phyloP scores from a whole-genome alignment of 2,888 invertebrate genomes.

The Nematopogon swammerdamellus region DNA sequence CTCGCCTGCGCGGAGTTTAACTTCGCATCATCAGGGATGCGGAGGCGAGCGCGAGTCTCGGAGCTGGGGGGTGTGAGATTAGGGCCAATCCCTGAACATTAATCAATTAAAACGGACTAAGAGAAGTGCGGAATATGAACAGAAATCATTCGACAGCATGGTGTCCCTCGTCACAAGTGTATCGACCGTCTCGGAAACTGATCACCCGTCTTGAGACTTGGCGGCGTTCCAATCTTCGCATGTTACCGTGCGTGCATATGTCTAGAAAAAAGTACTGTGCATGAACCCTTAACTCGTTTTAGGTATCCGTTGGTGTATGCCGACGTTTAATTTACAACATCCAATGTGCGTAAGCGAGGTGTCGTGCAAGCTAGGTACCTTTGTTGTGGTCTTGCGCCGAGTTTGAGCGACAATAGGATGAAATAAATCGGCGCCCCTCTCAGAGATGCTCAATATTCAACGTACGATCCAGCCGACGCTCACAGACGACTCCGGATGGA shows the following conservation, averaged over 20 bases:
- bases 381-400: too few relatives aligned
- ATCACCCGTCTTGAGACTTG: background rate
- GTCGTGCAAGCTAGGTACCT: too few relatives aligned
- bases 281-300: background rate
- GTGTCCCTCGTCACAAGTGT: background rate
- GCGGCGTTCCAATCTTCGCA: background rate
- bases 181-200: background rate
- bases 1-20: background rate
- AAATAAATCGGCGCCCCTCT: too few relatives aligned
- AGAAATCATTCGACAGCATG: background rate
- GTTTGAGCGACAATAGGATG: too few relatives aligned
- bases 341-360: too few relatives aligned
- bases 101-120: too few relatives aligned
- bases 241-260: background rate
- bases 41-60: background rate
- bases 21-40: background rate
- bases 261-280: background rate
- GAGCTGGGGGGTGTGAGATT: background rate
- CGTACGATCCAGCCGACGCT: slow-evolving; percentile 2
- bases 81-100: background rate
- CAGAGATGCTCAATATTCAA: slow-evolving; percentile 18
- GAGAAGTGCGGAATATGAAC: too few relatives aligned
- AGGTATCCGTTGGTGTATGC: too few relatives aligned
- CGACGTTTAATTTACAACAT: too few relatives aligned
- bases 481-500: background rate